Conservation (phyloP, 2,888 invertebrate species). For the Drosophila mercatorum region DNA sequence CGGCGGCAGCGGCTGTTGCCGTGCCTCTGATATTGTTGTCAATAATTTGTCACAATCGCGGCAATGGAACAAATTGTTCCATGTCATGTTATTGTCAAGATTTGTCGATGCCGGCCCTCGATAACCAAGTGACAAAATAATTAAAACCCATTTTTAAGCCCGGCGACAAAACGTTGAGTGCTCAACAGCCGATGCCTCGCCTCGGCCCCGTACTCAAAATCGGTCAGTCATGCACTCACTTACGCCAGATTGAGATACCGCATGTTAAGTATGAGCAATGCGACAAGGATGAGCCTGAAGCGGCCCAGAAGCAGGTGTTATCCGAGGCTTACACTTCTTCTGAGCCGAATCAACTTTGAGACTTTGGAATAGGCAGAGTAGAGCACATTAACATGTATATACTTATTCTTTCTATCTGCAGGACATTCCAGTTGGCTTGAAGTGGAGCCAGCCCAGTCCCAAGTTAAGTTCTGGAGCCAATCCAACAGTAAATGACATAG, state of each 20-base stretch:
- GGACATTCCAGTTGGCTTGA: too few species aligned
- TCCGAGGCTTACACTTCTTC: neutral
- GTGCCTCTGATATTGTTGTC: constrained; percentile 72
- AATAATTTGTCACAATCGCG: constrained; percentile 83
- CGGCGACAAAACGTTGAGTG: constrained; percentile 62
- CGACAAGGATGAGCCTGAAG: constrained; percentile 12
- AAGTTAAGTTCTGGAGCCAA: neutral
- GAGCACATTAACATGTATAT: too few species aligned
- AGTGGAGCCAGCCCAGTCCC: neutral
- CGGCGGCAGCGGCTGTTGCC: constrained; percentile 20
- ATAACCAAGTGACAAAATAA: constrained; percentile 79
- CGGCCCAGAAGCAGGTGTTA: neutral
- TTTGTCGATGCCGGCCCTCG: constrained; percentile 66
- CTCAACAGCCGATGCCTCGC: constrained; percentile 29
- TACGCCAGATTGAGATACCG: constrained; percentile 48
- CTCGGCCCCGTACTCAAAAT: constrained; percentile 32
- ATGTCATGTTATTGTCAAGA: constrained; percentile 82
- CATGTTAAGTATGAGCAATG: constrained; percentile 9
- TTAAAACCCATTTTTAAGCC: constrained; percentile 67
- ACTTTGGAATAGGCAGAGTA: neutral
- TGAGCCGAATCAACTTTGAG: neutral
- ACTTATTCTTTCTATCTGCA: too few species aligned
- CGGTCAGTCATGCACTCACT: constrained; percentile 67
- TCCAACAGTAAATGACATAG: too few species aligned
- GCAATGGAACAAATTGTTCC: constrained; percentile 79